Base-by-base conservation (phyloP, 2,888 invertebrate species). In the Tenthredo amoena region DNA sequence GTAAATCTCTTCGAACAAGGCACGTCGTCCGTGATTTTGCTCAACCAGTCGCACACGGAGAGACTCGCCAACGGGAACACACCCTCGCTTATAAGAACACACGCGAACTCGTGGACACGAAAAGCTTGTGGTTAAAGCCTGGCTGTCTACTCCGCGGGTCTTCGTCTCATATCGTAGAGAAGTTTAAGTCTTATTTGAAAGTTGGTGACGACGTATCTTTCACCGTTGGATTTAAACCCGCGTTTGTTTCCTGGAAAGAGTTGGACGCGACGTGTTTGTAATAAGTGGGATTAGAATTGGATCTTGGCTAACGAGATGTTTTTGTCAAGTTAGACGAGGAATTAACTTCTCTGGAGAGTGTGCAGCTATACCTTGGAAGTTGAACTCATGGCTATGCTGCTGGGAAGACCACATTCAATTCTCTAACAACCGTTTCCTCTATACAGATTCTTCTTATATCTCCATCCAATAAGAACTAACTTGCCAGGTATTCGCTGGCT, bases 1-100 rank as follows among this genome's bases (percentile, higher is more conserved):
- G 83, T 83, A 83, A 83, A 83, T 83, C 83, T 83, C 47, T 83
- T 83, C 68, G 83, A 83, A 83, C 83, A 83, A 83, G 83, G 68
- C 68, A 83, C 68, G 83, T 83, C 83, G 83, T 68, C 47, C 83
- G 47, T 83, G 83, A 71, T 83, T 83, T 83, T 83, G 83, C 83
- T 68, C 71, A 68, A 47, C 65, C 62, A 18, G 81, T 4, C 62
- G 15, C 58, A 62, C 81, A 81, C 40, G 65, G 31, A 34, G 47
- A 34, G 26, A 34, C 7, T 21, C 62, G 43, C 40, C 2, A 62
- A 26, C 65, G 62, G 62, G n/a, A 31, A 47, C 83, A 68, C 83
- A 58, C 47, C 47, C 65, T 18, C 81, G 62, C 7, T 43, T 18
- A 74, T 40, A 50, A 34, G 40, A 81, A 62, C 50, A 68, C 83